Conservation (phyloP, 2,797 vertebrate species). For the Chiloscyllium punctatum region DNA sequence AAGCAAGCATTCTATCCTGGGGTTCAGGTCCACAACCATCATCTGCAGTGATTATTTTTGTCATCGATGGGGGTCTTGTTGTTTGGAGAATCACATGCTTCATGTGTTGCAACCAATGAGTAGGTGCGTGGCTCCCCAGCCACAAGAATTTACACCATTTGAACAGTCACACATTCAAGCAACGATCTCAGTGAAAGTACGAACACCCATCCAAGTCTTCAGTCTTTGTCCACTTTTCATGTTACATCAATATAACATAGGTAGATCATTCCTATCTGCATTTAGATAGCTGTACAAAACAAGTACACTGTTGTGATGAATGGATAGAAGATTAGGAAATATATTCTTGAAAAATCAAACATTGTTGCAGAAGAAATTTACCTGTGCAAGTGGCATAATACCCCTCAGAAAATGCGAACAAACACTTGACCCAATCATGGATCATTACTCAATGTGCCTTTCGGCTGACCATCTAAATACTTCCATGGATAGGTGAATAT, state of each 20-base stretch:
- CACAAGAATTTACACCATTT: neutral
- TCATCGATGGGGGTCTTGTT: neutral
- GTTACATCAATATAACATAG: neutral
- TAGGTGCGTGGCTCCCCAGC: no score
- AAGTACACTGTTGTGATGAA: neutral
- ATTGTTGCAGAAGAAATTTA: no score
- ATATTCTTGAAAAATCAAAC: neutral
- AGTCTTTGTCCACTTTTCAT: neutral
- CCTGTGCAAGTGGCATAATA: neutral
- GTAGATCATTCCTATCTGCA: neutral
- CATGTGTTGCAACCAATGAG: neutral
- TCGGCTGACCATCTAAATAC: neutral
- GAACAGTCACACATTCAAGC: neutral
- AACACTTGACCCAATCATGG: no score
- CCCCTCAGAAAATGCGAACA: neutral
- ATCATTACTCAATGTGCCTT: neutral
- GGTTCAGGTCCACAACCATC: neutral
- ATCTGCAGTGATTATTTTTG: neutral
- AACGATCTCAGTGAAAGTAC: neutral
- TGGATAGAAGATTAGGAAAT: no score
- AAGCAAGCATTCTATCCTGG: neutral
- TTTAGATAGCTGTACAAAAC: neutral
- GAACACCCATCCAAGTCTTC: neutral
- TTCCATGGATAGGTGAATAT: neutral
- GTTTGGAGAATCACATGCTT: neutral